Conservation (phyloP, 1,140 invertebrate genomes). For the Zaprionus africanus region DNA sequence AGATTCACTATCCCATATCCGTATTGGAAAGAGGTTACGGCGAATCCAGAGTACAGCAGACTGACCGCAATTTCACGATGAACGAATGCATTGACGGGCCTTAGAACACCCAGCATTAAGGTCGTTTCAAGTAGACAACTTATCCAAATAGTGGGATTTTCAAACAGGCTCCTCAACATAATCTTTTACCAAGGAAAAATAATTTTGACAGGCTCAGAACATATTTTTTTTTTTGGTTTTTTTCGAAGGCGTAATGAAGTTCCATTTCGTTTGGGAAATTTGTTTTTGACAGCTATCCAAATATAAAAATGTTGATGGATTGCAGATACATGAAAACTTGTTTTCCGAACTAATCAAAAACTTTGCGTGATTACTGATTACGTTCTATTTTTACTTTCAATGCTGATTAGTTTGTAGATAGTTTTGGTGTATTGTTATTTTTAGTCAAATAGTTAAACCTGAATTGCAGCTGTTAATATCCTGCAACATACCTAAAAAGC, state of each 20-base stretch:
- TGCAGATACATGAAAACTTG: not conserved
- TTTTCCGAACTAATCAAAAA: not conserved
- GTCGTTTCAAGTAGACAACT: slow-evolving; percentile 30
- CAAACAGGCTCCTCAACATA: slow-evolving; percentile 14
- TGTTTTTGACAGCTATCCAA: not conserved
- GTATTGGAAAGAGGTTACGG: slow-evolving; percentile 40
- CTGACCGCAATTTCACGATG: slow-evolving; percentile 12
- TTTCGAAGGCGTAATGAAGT: slow-evolving; percentile 18
- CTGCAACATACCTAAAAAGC: not conserved
- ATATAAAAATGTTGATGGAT: not conserved
- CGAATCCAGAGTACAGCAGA: slow-evolving; percentile 34
- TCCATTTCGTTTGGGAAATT: slow-evolving; percentile 5
- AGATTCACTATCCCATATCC: slow-evolving; percentile 54
- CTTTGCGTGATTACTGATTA: not conserved
- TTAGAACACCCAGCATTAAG: slow-evolving; percentile 20
- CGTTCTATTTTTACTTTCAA: not conserved
- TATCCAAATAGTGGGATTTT: slow-evolving; percentile 13
- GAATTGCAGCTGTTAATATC: not conserved
- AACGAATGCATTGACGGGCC: slow-evolving; percentile 8
- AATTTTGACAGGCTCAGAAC: not conserved
- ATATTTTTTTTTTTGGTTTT: not conserved
- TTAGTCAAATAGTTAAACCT: not conserved
- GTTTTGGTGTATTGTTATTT: too few species aligned
- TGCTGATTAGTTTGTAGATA: not conserved
- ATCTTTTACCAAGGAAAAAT: not conserved